These are phyloP conservation scores for Saxicola maurus DNA, from an alignment of 2,797 vertebrate genomes.

Conservation along the genomic window DNA sequence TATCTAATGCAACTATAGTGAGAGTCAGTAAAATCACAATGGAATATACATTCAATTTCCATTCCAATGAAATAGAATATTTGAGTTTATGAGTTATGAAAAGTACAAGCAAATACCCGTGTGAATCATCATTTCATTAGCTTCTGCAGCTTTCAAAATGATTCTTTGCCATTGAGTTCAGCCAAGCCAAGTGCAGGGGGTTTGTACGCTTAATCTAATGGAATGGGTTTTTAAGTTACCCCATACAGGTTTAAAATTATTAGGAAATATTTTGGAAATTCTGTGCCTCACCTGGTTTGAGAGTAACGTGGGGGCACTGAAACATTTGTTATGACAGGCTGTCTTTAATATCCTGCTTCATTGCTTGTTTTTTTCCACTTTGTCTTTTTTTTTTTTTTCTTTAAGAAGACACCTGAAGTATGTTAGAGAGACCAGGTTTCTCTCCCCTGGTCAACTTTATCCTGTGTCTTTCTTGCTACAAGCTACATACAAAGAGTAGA, in stretches of 20 bases:
- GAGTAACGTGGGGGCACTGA: neutral
- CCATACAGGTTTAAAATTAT: neutral
- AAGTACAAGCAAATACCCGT: neutral
- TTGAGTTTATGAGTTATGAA: neutral
- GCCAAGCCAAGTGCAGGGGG: fast-evolving
- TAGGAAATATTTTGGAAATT: neutral
- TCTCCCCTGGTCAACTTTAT: neutral
- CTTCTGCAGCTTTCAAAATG: neutral
- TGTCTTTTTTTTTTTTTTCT: neutral
- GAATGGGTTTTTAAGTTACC: neutral
- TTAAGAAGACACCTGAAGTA: neutral
- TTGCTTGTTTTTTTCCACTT: neutral
- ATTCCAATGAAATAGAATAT: neutral
- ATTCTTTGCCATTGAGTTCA: neutral
- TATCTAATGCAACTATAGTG: neutral
- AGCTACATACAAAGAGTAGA: neutral
- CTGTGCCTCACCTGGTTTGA: neutral
- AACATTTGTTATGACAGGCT: neutral
- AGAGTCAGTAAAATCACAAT: neutral
- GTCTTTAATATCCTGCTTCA: neutral
- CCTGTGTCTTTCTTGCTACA: neutral
- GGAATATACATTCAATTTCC: neutral
- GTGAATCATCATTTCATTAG: neutral
- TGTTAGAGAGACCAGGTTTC: neutral
- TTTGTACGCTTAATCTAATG: neutral